Conservation (phyloP, 2,113 vertebrate genomes). For the Amblyopsis rosae region DNA sequence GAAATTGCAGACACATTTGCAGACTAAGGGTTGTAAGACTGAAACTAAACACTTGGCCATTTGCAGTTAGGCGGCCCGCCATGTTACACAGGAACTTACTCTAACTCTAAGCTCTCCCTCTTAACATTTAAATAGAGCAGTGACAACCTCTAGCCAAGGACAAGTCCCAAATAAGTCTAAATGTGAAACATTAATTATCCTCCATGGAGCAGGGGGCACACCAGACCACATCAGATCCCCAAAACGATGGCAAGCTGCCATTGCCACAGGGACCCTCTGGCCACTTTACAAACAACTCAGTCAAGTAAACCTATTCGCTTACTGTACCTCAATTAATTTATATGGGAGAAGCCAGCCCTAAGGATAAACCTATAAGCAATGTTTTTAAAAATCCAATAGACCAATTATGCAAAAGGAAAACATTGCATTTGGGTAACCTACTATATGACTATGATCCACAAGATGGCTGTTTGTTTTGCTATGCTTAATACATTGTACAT, state of each 20-base stretch:
- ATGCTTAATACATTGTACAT: too few species aligned
- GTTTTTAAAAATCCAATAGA: background rate
- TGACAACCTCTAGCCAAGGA: constrained; percentile 61
- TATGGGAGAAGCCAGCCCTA: background rate
- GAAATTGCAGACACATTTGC: too few species aligned
- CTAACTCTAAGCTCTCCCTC: constrained; percentile 26
- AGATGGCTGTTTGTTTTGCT: too few species aligned
- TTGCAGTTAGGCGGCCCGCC: too few species aligned
- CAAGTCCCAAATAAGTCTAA: constrained; percentile 69
- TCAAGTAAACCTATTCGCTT: constrained; percentile 34
- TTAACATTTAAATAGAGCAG: constrained; percentile 48
- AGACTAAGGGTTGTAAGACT: too few species aligned
- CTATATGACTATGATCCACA: too few species aligned
- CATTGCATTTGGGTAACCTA: too few species aligned
- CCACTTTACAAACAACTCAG: constrained; percentile 34
- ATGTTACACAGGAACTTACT: background rate
- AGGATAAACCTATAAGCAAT: background rate
- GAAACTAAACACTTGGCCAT: too few species aligned
- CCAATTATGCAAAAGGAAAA: background rate
- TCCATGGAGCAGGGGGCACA: constrained; percentile 44
- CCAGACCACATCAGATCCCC: constrained; percentile 43
- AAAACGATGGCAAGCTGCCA: constrained; percentile 56
- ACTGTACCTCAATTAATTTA: constrained; percentile 5
- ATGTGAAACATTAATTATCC: constrained; percentile 69
- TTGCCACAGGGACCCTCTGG: constrained; percentile 50